phyloP scores from a whole-genome alignment of 2,113 vertebrate species.

The Vicugna pacos region DNA sequence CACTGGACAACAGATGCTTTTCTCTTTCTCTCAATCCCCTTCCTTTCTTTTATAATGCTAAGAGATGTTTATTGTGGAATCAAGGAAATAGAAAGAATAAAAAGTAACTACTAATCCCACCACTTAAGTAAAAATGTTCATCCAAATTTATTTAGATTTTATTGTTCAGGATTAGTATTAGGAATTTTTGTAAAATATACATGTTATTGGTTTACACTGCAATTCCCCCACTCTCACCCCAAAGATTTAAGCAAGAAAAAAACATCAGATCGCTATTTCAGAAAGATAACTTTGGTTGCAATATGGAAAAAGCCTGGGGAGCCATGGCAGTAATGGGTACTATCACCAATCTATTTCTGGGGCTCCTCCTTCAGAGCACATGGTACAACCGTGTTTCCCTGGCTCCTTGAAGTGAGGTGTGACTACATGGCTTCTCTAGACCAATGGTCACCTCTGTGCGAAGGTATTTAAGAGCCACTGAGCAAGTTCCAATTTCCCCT shows the following conservation, averaged over 20 bases:
- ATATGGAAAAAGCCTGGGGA: background rate
- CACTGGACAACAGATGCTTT: background rate
- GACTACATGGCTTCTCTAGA: background rate
- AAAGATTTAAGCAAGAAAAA: background rate
- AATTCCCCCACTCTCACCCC: background rate
- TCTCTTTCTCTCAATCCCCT: background rate
- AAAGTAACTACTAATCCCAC: background rate
- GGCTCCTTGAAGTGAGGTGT: background rate
- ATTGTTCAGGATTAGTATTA: background rate
- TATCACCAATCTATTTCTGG: background rate
- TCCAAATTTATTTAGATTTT: background rate
- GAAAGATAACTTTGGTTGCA: background rate
- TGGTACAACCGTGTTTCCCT: background rate
- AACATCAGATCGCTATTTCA: background rate
- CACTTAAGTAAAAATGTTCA: background rate
- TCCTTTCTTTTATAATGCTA: background rate
- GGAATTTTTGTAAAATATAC: background rate
- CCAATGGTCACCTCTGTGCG: background rate
- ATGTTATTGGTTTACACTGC: background rate
- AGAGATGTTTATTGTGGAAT: background rate
- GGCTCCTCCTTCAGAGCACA: background rate
- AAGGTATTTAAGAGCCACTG: background rate
- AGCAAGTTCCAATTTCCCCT: background rate
- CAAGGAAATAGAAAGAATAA: background rate
- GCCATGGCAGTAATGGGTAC: background rate